Percentiles rank a stretch among this genome's conserved stretches.
These are phyloP conservation scores for Drosophila lacertosa DNA, from an alignment of 1,140 invertebrate genomes.

Conservation along the genomic window DNA sequence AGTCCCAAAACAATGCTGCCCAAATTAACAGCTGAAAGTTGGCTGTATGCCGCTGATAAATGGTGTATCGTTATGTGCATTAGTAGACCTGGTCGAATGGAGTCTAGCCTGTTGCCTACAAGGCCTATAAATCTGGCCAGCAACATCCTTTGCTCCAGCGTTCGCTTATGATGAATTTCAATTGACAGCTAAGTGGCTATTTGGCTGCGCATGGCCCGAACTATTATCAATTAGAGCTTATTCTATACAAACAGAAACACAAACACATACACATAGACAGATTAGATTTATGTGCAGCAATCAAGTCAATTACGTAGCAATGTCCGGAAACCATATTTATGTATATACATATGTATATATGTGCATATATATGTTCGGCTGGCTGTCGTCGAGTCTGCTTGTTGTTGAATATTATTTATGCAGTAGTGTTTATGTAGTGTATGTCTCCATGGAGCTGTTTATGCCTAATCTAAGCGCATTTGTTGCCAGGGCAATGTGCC, in stretches of 20 bases:
- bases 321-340: constrained; percentile 44
- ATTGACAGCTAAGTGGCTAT: constrained; percentile 56
- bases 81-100: constrained; percentile 33
- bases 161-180: constrained; percentile 65
- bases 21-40: constrained; percentile 8
- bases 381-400: constrained; percentile 20
- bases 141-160: background rate
- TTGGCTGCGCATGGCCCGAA: constrained; percentile 20
- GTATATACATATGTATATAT: no score
- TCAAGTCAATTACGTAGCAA: constrained; percentile 69
- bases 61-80: constrained; percentile 70
- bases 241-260: constrained; percentile 21
- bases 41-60: constrained; percentile 52
- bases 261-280: background rate
- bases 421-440: constrained; percentile 54
- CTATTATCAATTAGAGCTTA: constrained; percentile 71
- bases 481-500: constrained; percentile 70
- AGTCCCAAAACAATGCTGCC: constrained; percentile 23
- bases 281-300: constrained; percentile 71
- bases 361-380: constrained; percentile 9
- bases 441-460: constrained; percentile 60
- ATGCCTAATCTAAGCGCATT: constrained; percentile 69
- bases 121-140: constrained; percentile 59
- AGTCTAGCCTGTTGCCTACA: constrained; percentile 62
- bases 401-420: constrained; percentile 79